Evolutionary conservation across 2,113 vertebrate genomes (phyloP).

Genomic region (Aspidoscelis tigris): DNA sequence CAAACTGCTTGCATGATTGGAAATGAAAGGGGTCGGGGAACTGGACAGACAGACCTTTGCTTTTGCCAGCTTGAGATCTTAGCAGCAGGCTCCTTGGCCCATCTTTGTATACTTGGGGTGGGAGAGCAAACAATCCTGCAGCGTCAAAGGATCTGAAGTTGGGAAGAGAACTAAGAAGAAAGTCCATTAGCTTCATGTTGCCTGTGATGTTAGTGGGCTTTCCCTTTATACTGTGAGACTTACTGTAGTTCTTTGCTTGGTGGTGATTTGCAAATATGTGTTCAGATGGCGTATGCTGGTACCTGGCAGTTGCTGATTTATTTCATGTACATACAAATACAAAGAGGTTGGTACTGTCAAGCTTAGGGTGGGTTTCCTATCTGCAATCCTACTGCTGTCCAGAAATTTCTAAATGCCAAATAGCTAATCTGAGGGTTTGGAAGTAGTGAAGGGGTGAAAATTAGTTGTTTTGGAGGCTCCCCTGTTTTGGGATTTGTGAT

Average conservation of each 20-base stretch:
- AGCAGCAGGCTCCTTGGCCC: too few species aligned
- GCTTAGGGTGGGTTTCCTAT: neutral
- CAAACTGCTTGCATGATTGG: constrained; percentile 27
- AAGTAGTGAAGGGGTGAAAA: too few species aligned
- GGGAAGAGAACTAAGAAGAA: neutral
- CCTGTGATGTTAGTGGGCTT: neutral
- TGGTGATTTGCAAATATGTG: neutral
- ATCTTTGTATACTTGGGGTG: too few species aligned
- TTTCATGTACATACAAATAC: neutral
- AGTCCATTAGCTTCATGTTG: neutral
- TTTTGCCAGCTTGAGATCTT: neutral
- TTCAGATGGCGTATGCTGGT: neutral
- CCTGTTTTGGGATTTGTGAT: too few species aligned
- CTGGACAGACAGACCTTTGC: neutral
- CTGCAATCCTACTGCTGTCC: too few species aligned
- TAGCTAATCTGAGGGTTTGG: too few species aligned
- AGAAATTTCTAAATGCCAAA: neutral
- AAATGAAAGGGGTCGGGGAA: neutral
- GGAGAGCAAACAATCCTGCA: neutral
- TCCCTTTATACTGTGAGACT: neutral
- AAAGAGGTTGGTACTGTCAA: neutral
- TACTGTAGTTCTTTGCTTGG: neutral
- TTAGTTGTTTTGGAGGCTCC: too few species aligned
- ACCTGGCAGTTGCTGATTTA: fast-evolving
- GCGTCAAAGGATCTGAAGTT: neutral